A percentile compares a stretch with the other conserved stretches of the same genome.
phyloP scores from a whole-genome alignment of 64 coral and sea anemone species.

The Exaiptasia diaphana region DNA sequence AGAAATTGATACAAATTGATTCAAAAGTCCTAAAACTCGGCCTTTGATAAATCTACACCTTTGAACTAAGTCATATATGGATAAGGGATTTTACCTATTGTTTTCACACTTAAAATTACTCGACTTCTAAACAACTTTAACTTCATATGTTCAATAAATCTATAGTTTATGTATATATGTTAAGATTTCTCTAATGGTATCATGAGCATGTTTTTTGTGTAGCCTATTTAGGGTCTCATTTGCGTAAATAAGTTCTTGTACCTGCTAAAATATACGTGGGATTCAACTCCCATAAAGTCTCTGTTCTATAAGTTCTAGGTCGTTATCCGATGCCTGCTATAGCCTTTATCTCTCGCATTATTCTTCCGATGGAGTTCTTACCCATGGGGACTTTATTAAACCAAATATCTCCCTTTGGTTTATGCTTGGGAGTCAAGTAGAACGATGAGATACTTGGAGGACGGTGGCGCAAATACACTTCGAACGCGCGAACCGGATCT shows the following conservation, averaged over 20 bases:
- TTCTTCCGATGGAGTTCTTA: constrained; percentile 96
- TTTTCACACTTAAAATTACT: no score
- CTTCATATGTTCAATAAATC: no score
- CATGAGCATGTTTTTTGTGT: neutral
- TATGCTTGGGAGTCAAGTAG: constrained; percentile 97
- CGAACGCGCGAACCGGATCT: constrained; percentile 94
- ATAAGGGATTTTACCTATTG: no score
- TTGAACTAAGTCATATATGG: no score
- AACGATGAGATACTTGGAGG: constrained; percentile 99
- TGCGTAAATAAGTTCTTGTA: neutral
- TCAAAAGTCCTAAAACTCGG: no score
- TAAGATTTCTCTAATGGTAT: no score
- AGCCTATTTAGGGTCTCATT: neutral
- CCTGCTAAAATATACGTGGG: neutral
- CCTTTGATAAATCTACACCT: no score
- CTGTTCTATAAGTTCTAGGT: neutral
- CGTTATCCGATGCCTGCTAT: constrained; percentile 95
- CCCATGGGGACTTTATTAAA: constrained; percentile 99
- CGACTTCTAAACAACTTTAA: no score
- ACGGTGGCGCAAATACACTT: constrained; percentile 87
- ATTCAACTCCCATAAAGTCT: neutral
- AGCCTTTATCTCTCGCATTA: constrained; percentile 98
- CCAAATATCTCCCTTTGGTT: constrained; percentile 99
- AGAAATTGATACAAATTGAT: no score
- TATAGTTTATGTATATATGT: no score